A percentile compares a stretch with the other conserved stretches of the same genome.
Evolutionary conservation across 2,113 vertebrate species (phyloP).

Genomic region (Sinocyclocheilus maitianheensis): DNA sequence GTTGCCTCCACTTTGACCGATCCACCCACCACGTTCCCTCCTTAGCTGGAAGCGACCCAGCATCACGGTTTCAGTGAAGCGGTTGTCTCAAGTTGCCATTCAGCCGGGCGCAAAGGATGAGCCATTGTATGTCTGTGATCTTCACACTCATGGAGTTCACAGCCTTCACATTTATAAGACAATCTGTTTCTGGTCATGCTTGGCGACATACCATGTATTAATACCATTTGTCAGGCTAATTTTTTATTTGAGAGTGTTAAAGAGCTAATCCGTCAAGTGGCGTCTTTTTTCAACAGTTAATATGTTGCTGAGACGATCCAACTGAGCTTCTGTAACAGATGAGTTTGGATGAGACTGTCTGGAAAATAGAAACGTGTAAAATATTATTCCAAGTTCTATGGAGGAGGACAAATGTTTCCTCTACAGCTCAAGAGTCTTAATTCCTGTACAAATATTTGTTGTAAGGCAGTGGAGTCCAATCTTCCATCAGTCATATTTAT

Average conservation of each 20-base stretch:
- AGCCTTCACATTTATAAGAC: constrained; percentile 10
- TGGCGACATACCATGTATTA: constrained; percentile 3
- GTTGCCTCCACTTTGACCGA: constrained; percentile 31
- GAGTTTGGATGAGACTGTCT: constrained; percentile 32
- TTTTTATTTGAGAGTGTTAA: constrained; percentile 27
- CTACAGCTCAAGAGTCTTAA: constrained; percentile 45
- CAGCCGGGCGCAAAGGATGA: constrained; percentile 1
- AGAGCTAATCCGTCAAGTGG: constrained; percentile 4
- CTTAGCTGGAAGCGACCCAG: constrained; percentile 29
- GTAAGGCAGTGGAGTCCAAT: constrained; percentile 38
- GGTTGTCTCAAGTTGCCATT: constrained; percentile 38
- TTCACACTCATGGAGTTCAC: constrained; percentile 3
- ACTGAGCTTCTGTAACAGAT: constrained; percentile 28
- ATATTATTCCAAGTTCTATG: constrained; percentile 42
- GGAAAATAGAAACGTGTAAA: constrained; percentile 29
- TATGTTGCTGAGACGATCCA: constrained; percentile 37
- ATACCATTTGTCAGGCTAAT: background rate
- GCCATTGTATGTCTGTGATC: constrained; percentile 36
- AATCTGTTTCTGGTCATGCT: constrained; percentile 6
- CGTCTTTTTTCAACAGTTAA: constrained; percentile 20
- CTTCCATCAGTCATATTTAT: constrained; percentile 34
- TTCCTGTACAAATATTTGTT: constrained; percentile 45
- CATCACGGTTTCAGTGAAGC: constrained; percentile 28
- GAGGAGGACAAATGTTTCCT: constrained; percentile 47
- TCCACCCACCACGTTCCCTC: constrained; percentile 32